Percentiles rank a stretch among this genome's conserved stretches.
Evolutionary conservation across 1,140 invertebrate genomes (phyloP).

Genomic region (Nephila pilipes): DNA sequence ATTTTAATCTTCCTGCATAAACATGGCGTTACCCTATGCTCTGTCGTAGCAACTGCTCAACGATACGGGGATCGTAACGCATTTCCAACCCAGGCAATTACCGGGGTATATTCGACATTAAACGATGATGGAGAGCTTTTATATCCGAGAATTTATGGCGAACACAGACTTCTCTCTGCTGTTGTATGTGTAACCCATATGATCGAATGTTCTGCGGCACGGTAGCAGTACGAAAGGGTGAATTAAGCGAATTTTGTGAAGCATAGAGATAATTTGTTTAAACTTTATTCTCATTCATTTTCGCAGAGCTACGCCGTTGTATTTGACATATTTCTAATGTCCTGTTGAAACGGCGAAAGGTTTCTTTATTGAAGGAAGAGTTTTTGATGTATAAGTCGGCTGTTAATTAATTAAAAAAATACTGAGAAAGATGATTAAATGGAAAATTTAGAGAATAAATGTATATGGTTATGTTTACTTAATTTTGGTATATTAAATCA

Average conservation of each 20-base stretch:
- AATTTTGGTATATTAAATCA: too few species aligned
- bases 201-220: slow-evolving; percentile 57
- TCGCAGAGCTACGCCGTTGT: not conserved
- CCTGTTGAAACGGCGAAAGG: not conserved
- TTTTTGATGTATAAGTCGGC: too few species aligned
- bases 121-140: slow-evolving; percentile 66
- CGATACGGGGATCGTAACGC: slow-evolving; percentile 25
- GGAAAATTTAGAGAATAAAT: too few species aligned
- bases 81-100: slow-evolving; percentile 60
- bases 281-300: slow-evolving; percentile 46
- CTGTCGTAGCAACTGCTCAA: too few species aligned
- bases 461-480: too few species aligned
- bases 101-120: slow-evolving; percentile 59
- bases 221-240: slow-evolving; percentile 35
- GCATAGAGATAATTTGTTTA: slow-evolving; percentile 35
- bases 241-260: slow-evolving; percentile 40
- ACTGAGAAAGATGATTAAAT: too few species aligned
- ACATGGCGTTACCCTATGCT: not conserved
- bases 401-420: too few species aligned
- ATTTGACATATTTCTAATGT: not conserved
- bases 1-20: slow-evolving; percentile 1
- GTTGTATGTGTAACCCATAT: slow-evolving; percentile 34
- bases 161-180: slow-evolving; percentile 34
- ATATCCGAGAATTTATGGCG: slow-evolving; percentile 56
- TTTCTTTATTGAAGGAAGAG: not conserved